Conservation (phyloP, 64 coral and sea anemone genomes). For the Trachythela sp. region DNA sequence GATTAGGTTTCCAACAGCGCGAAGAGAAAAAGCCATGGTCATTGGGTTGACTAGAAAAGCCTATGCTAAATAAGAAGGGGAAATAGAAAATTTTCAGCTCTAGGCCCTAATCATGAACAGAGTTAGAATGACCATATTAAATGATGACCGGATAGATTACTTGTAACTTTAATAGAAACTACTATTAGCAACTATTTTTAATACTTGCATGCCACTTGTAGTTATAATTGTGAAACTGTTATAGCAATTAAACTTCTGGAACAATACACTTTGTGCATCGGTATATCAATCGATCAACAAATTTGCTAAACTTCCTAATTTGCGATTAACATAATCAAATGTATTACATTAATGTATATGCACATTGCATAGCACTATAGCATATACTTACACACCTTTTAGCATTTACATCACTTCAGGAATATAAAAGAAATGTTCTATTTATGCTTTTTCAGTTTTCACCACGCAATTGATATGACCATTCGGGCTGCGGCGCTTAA, state of each 20-base stretch:
- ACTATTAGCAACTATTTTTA: background rate
- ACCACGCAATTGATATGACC: too few relatives aligned
- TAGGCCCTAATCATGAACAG: background rate
- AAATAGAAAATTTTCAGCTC: background rate
- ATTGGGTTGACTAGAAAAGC: background rate
- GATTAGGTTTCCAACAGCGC: background rate
- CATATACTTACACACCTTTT: too few relatives aligned
- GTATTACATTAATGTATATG: too few relatives aligned
- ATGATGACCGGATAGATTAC: too few relatives aligned
- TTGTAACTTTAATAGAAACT: too few relatives aligned
- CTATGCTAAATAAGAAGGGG: background rate
- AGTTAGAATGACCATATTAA: background rate
- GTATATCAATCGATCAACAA: background rate
- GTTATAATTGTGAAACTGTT: background rate
- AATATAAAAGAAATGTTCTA: too few relatives aligned
- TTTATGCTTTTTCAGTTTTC: too few relatives aligned
- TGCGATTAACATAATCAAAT: too few relatives aligned
- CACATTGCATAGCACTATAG: too few relatives aligned
- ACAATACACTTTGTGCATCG: background rate
- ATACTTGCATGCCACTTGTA: background rate
- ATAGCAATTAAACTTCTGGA: background rate
- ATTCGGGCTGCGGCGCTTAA: too few relatives aligned
- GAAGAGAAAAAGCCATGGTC: background rate
- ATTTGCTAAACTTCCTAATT: too few relatives aligned
- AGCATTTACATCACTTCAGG: too few relatives aligned